Evolutionary conservation across 92 coral and sea anemone genomes (phyloP), one percentile per base, ranked within the genome.

Genomic region (Porites evermanni): DNA sequence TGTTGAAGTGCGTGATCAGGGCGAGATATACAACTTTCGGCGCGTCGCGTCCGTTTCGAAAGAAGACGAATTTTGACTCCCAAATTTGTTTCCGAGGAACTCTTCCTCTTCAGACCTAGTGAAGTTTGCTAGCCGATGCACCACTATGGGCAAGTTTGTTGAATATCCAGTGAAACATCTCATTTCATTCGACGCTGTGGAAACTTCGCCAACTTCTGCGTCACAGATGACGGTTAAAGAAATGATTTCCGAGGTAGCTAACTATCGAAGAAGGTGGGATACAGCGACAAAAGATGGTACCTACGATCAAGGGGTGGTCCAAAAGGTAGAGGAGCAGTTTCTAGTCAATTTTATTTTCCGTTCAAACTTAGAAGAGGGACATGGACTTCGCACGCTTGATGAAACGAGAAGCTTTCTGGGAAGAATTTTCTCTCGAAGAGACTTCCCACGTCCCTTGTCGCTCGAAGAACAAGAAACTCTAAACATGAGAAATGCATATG

Each of bases 291-390:
- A 12, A 20, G 13, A 72, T 67, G 4, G 61, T 7, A 13, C 18
- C 0, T 72, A 50, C 21, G 53, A 81, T 21, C 16, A 66, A 4
- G 54, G 76, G 9, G 2, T 88, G 47, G 70, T 89, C 12, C 11
- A 75, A 18, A 74, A 84, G 47, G 91, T 91, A 17, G 68, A 71
- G 8, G 72, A 78, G 3, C 16, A 84, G 24, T 87, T 91, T 66
- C 72, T 86, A 1, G 73, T 69, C 12, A 59, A 77, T 18, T 96
- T 90, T 81, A 91, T 96, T 53, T 84, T 64, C 79, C 95, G 83
- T 64, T 75, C 90, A 17, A 96, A 92, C 77, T n/a, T 20, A 18
- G 98, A 87, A n/a, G 98, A 96, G 80, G 98, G 75, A 1, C 96
- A 94, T 77, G 98, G 98, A 19, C 70, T 86, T 11, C n/a, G 67